These are phyloP conservation scores for Erythrocercus mccallii DNA, from an alignment of 2,113 vertebrate species.

Conservation along the genomic window DNA sequence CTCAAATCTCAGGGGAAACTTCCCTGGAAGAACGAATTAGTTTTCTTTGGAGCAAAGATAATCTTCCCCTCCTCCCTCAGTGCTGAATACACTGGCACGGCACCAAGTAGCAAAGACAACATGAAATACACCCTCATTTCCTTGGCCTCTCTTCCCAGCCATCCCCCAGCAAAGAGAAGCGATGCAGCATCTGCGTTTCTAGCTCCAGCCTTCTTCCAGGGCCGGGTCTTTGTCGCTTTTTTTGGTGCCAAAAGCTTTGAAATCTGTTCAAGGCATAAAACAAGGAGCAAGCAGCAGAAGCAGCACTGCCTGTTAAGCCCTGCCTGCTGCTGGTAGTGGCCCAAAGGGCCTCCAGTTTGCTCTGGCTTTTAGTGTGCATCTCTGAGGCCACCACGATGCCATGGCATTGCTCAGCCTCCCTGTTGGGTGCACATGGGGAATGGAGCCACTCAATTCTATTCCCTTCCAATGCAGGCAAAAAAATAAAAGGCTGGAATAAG, in stretches of 20 bases:
- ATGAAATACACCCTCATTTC: conserved; percentile 35
- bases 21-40: neutral
- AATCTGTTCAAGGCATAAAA: neutral
- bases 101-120: conserved; percentile 14
- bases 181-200: neutral
- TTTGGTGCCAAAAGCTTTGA: neutral
- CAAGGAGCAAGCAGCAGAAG: neutral
- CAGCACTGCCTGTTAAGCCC: neutral
- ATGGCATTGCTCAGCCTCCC: neutral
- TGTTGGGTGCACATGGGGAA: accelerated
- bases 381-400: neutral
- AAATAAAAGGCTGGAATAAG: neutral
- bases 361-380: neutral
- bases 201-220: neutral
- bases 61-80: neutral
- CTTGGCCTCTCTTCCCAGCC: neutral
- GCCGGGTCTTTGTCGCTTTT: neutral
- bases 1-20: neutral
- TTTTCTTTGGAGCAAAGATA: neutral
- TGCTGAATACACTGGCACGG: neutral
- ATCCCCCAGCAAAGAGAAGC: neutral
- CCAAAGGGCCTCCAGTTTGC: neutral
- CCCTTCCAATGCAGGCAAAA: neutral
- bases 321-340: neutral
- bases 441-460: neutral